A percentile compares a stretch with the other conserved stretches of the same genome.
phyloP scores from a whole-genome alignment of 2,888 invertebrate genomes.

The Heliconius charithonia region DNA sequence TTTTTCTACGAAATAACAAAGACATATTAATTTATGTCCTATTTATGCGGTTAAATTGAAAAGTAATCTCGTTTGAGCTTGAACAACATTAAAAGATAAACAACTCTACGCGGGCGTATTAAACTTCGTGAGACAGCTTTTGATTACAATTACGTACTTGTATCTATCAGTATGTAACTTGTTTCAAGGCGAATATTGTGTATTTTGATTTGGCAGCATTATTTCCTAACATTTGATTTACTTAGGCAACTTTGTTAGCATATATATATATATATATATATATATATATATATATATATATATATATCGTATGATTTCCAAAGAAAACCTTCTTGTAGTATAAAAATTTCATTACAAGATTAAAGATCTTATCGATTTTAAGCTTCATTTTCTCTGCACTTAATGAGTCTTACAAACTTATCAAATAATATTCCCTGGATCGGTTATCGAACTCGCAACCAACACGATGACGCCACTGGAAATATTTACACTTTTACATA shows the following conservation, averaged over 20 bases:
- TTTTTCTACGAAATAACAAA: constrained; percentile 6
- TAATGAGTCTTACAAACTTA: too few species aligned
- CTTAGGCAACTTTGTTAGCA: background rate
- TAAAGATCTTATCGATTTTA: background rate
- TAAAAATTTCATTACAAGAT: too few species aligned
- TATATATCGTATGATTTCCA: background rate
- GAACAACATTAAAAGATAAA: constrained; percentile 34
- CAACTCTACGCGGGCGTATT: constrained; percentile 37
- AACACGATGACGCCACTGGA: background rate
- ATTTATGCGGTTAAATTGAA: constrained; percentile 35
- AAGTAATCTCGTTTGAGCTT: constrained; percentile 35
- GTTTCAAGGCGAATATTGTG: constrained; percentile 33
- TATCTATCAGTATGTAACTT: constrained; percentile 36
- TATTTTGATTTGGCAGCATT: constrained; percentile 15
- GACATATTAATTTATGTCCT: constrained; percentile 11
- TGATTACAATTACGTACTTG: constrained; percentile 39
- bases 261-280: too few species aligned
- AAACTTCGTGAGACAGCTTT: constrained; percentile 43
- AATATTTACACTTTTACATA: background rate
- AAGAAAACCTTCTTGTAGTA: background rate
- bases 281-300: too few species aligned
- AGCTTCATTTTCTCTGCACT: background rate
- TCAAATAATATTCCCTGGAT: too few species aligned
- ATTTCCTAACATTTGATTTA: constrained; percentile 27
- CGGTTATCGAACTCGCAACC: background rate